Evolutionary conservation across 2,888 invertebrate species (phyloP).

Genomic region (Xestia sexstrigata): DNA sequence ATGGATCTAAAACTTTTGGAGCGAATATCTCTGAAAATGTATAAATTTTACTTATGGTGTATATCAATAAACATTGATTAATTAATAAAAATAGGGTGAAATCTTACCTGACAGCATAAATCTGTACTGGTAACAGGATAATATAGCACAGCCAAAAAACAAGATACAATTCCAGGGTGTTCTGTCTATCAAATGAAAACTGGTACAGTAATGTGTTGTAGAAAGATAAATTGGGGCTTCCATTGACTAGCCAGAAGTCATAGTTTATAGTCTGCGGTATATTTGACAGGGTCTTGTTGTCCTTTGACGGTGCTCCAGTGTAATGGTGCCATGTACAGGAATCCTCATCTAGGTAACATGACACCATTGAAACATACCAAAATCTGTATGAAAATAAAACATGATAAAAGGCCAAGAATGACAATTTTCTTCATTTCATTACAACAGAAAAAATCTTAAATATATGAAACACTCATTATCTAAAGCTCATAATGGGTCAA

Average conservation of each 20-base stretch:
- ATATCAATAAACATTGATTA: constrained; percentile 11
- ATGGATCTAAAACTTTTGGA: constrained; percentile 50
- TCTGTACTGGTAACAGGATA: constrained; percentile 96
- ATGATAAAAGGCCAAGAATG: background rate
- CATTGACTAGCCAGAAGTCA: constrained; percentile 99
- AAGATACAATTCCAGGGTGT: constrained; percentile 97
- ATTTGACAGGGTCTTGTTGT: constrained; percentile 80
- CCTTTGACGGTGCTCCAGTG: constrained; percentile 78
- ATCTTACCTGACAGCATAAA: constrained; percentile 94
- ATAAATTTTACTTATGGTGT: constrained; percentile 37
- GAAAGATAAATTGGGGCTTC: constrained; percentile 96
- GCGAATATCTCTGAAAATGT: constrained; percentile 59
- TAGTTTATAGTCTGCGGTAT: constrained; percentile 91
- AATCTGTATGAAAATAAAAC: constrained; percentile 92
- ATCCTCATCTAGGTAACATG: constrained; percentile 95
- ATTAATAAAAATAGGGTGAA: constrained; percentile 11
- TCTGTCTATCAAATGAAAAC: constrained; percentile 98
- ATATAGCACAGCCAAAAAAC: constrained; percentile 96
- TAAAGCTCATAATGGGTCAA: background rate
- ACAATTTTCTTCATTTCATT: background rate
- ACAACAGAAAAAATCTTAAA: background rate
- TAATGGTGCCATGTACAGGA: constrained; percentile 97
- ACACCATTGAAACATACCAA: constrained; percentile 98
- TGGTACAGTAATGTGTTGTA: constrained; percentile 98
- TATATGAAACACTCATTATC: background rate